Evolutionary conservation across 2,797 vertebrate species (phyloP), one percentile per base, ranked within the genome.

Genomic region (Coluber constrictor): DNA sequence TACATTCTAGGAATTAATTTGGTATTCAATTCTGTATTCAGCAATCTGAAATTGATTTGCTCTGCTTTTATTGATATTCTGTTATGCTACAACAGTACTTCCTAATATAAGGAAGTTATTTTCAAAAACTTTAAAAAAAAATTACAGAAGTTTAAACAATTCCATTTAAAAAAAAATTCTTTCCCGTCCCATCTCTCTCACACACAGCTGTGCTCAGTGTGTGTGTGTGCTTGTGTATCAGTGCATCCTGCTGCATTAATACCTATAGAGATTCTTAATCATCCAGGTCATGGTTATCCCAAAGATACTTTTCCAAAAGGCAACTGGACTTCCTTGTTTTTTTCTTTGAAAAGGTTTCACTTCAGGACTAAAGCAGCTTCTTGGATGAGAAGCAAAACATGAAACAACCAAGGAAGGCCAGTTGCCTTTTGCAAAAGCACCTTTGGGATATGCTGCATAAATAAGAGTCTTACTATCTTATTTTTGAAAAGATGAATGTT

Each of bases 101-200:
- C 60, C 63, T 90, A 32, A 61, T 23, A 27, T 25, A 7, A 55
- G 13, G 60, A 29, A 92, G 13, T 8, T 29, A 70, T 29, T 94
- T 90, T 47, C 3, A 0, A 63, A 92, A 86, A 43, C 66, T 70
- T 74, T 59, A 90, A 0, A 3, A 1, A 56, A 89, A n/a, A 9
- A 87, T 93, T 94, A 93, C 32, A 83, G 15, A 89, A 13, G 0
- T 91, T 2, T 92, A 29, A 95, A 90, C 60, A 87, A 3, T 5
- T 57, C 0, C 0, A 5, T 90, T 12, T 4, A 89, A 25, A 13
- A 61, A 9, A 57, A 88, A 93, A 92, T 55, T 32, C 66, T n/a
- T n/a, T n/a, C 3, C 20, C 7, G 25, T 3, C 27, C 51, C 8
- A 51, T 15, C 29, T 6, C 70, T 70, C 8, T 3, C n/a, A 18